Evolutionary conservation across 2,113 vertebrate genomes (phyloP).

Genomic region (Thermophis baileyi): DNA sequence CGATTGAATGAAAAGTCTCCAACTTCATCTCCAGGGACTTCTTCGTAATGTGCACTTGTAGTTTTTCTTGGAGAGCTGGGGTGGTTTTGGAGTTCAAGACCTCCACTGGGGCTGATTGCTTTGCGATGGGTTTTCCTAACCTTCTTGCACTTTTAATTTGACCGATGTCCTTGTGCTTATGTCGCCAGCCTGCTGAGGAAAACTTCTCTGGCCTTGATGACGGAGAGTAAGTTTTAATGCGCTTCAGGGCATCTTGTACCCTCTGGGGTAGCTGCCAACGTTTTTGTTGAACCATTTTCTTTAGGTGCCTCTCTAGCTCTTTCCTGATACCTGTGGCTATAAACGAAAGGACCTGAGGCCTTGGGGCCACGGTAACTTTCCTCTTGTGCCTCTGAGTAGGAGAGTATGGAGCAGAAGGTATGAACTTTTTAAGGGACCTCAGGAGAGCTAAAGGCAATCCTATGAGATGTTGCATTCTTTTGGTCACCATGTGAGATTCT

Average conservation of each 20-base stretch:
- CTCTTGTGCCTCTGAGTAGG: not conserved
- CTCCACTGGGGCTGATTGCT: not conserved
- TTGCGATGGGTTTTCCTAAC: too few species aligned
- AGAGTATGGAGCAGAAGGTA: not conserved
- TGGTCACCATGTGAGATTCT: conserved; percentile 1
- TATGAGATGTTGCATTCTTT: conserved; percentile 3
- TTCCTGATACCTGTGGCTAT: not conserved
- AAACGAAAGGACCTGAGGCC: not conserved
- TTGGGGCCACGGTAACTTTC: not conserved
- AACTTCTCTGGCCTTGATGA: too few species aligned
- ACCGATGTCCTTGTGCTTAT: not conserved
- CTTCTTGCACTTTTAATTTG: not conserved
- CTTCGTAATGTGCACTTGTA: not conserved
- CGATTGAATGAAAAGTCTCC: not conserved
- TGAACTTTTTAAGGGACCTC: not conserved
- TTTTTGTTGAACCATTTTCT: not conserved
- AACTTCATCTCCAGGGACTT: conserved; percentile 1
- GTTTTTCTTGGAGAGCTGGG: not conserved
- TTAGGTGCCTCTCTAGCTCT: conserved; percentile 14
- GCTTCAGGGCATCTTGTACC: not conserved
- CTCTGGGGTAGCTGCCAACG: not conserved
- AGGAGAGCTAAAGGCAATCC: not conserved
- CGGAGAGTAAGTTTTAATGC: not conserved
- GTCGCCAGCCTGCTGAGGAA: not conserved
- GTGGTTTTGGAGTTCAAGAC: not conserved